phyloP scores from a whole-genome alignment of 2,797 vertebrate genomes.

The Botia kubotai region DNA sequence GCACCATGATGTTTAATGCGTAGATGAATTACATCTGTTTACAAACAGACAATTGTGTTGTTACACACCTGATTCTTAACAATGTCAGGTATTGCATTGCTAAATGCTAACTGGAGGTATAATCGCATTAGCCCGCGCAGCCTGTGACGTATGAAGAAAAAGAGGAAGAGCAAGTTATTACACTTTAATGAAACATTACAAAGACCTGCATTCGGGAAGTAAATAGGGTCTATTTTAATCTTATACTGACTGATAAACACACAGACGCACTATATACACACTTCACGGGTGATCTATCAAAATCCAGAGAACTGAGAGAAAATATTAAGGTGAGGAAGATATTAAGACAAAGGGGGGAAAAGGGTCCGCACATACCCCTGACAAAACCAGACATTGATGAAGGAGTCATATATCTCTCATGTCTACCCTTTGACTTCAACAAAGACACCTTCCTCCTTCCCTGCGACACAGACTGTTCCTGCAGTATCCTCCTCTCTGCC shows the following conservation, averaged over 20 bases:
- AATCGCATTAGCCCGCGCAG: no score
- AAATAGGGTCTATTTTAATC: no score
- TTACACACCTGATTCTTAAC: slow-evolving; percentile 2
- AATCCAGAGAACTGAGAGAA: background rate
- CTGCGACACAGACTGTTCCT: slow-evolving; percentile 2
- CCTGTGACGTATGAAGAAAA: no score
- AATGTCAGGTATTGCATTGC: background rate
- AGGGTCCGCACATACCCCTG: background rate
- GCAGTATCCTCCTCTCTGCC: slow-evolving; percentile 6
- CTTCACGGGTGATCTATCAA: no score
- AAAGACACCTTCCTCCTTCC: background rate
- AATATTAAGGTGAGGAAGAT: background rate
- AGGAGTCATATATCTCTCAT: background rate
- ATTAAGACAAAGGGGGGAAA: background rate
- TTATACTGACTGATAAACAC: no score
- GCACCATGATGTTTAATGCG: background rate
- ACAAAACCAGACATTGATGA: background rate
- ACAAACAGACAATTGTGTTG: background rate
- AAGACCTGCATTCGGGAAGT: no score
- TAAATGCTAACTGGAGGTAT: background rate
- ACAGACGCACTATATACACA: no score
- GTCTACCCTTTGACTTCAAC: background rate
- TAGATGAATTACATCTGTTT: slow-evolving; percentile 5
- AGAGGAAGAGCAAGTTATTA: no score
- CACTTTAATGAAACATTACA: no score